phyloP scores from a whole-genome alignment of 2,888 invertebrate genomes.

The Ametastegia equiseti region DNA sequence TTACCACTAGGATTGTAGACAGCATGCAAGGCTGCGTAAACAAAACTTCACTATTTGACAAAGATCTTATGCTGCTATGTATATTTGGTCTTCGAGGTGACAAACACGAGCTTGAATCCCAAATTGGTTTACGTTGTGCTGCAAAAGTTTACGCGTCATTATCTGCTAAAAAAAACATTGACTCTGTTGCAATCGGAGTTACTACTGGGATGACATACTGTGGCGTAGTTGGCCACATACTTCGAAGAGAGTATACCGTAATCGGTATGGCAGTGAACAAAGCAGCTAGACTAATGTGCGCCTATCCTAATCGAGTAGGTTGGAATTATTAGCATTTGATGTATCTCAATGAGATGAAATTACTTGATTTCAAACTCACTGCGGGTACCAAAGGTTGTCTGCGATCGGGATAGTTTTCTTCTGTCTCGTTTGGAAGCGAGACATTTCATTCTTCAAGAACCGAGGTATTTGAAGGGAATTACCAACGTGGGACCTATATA shows the following conservation, averaged over 20 bases:
- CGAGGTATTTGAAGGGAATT: conserved; percentile 80
- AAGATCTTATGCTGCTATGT: conserved; percentile 85
- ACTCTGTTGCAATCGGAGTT: conserved; percentile 81
- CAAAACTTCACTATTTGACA: conserved; percentile 84
- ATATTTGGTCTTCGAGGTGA: conserved; percentile 86
- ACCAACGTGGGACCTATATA: conserved; percentile 82
- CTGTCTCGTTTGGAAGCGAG: conserved; percentile 81
- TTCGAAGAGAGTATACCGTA: conserved; percentile 86
- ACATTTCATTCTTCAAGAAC: conserved; percentile 79
- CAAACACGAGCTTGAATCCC: conserved; percentile 84
- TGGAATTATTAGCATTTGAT: neutral
- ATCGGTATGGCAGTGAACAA: conserved; percentile 86
- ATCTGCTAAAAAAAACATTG: conserved; percentile 75
- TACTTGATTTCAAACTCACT: neutral
- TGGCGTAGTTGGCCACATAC: conserved; percentile 85
- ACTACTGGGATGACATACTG: conserved; percentile 86
- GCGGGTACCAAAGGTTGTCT: conserved; percentile 70
- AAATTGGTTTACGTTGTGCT: conserved; percentile 83
- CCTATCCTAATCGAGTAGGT: conserved; percentile 76
- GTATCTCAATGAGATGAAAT: neutral
- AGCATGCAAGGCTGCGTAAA: conserved; percentile 81
- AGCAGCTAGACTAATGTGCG: conserved; percentile 83
- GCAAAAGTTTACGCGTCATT: conserved; percentile 78
- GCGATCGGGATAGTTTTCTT: conserved; percentile 83
- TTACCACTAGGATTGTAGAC: conserved; percentile 74